Evolutionary conservation across 92 coral and sea anemone species (phyloP).

Genomic region (Galaxea fascicularis): DNA sequence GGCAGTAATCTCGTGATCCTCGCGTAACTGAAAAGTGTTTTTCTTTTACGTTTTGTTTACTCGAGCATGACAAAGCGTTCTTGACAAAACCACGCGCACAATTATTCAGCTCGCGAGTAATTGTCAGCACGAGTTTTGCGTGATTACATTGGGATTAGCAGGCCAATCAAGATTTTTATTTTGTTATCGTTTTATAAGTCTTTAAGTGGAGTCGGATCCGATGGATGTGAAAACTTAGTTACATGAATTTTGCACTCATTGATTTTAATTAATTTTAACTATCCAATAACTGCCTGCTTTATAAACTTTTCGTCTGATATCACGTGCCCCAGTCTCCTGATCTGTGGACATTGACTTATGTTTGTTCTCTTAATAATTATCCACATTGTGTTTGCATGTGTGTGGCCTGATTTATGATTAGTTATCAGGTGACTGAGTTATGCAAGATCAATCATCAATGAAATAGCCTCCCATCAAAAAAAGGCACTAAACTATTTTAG

Average conservation of each 20-base stretch:
- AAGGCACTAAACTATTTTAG: neutral
- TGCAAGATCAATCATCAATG: constrained; percentile 3
- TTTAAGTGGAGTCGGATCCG: neutral
- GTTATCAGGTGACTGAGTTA: neutral
- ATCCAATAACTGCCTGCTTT: neutral
- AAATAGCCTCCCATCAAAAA: neutral
- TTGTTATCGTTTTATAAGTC: neutral
- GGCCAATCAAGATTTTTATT: too few relatives aligned
- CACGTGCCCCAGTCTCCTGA: constrained; percentile 31
- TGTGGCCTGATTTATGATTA: constrained; percentile 27
- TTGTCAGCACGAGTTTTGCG: neutral
- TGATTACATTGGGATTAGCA: neutral
- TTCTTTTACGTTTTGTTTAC: neutral
- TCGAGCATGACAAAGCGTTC: constrained; percentile 1
- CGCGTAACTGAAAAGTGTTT: neutral
- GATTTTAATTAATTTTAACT: too few relatives aligned
- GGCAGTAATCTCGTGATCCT: constrained; percentile 5
- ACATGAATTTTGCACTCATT: too few relatives aligned
- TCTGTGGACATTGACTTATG: neutral
- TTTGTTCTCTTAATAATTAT: constrained; percentile 1
- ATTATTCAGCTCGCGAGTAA: neutral
- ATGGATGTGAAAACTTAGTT: neutral
- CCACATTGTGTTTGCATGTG: constrained; percentile 6
- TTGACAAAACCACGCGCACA: neutral
- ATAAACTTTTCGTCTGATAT: neutral